Evolutionary conservation across 2,113 vertebrate species (phyloP), one percentile per base, ranked within the genome.

Genomic region (Semnornis frantzii): DNA sequence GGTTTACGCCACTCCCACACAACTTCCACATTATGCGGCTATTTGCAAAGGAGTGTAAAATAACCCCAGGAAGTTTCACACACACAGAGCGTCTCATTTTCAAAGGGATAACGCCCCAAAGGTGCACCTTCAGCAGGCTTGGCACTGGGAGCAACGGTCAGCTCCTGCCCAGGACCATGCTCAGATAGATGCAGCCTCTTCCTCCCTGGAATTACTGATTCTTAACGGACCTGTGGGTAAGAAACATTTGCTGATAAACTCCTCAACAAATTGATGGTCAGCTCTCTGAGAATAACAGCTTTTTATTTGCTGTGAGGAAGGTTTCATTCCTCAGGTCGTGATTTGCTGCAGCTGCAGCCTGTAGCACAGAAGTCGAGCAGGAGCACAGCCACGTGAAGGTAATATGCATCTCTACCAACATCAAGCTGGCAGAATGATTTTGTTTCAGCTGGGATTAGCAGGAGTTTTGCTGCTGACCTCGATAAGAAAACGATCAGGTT

Each of bases 151-250:
- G 69, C 13, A n/a, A 64, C 60, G 25, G 73, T 65, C 4, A 0
- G 31, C 89, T 95, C 60, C 65, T 89, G 85, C 70, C 70, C 85
- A 21, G 33, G 6, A 7, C 73, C 6, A 90, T 50, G 54, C 72
- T 83, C 57, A 37, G 63, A 92, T 46, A 52, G 74, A 66, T 42
- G 89, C 70, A 84, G 76, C 63, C 79, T 87, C 72, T 72, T 63
- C 79, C 89, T 91, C 79, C 87, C 92, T 28, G 72, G 93, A 96
- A n/a, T 89, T 63, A 80, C 81, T 85, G 82, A 85, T 74, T 88
- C 93, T 85, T 96, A 93, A 68, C 50, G 70, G 93, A 91, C 63
- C 75, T 71, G 97, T 95, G 96, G 97, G 97, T 96, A 97, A 64
- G 68, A 83, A 64, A 78, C 12, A 16, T 88, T 48, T 96, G 87